Evolutionary conservation across 2,113 vertebrate genomes (phyloP), one percentile per base, ranked within the genome.

Genomic region (Castor canadensis): DNA sequence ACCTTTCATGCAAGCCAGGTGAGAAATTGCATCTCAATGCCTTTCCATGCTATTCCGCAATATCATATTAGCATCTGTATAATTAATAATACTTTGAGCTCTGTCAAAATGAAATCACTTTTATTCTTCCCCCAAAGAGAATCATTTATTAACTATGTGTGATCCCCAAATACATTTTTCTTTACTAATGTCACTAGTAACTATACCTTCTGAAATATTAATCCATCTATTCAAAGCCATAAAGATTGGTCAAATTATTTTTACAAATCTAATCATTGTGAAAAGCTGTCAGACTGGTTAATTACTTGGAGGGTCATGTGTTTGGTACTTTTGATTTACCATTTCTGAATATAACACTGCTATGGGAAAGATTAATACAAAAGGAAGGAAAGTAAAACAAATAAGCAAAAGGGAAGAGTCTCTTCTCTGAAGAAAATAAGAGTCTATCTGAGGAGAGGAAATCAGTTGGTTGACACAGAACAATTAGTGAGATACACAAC

Each of bases 51-150:
- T 94, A 66, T 73, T 97, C 89, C 64, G 92, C 94, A 89, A 80
- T 91, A 97, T 91, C 75, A 49, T 94, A 95, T 93, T 95, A 95
- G 91, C 66, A 81, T 96, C 88, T 84, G 75, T 87, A 96, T 94
- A 97, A 97, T 98, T 98, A 97, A 97, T 97, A 97, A 96, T 94
- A 95, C 95, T 96, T 95, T 89, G 87, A 96, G 94, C 52, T 45
- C 96, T 89, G 79, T 75, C 89, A 95, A 93, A 96, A 95, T 92
- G 60, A 95, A 96, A 96, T 95, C 73, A 91, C 92, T 91, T 95
- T 96, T 77, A 82, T 97, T 80, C 49, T 94, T 95, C 96, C 95
- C 83, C 94, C 40, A 97, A 97, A 96, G 91, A 91, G 93, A 93
- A 97, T 96, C 95, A 96, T 95, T 95, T 96, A 95, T 97, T 97